Evolutionary conservation across 2,888 invertebrate genomes (phyloP).

Genomic region (Phrixothrix hirtus): DNA sequence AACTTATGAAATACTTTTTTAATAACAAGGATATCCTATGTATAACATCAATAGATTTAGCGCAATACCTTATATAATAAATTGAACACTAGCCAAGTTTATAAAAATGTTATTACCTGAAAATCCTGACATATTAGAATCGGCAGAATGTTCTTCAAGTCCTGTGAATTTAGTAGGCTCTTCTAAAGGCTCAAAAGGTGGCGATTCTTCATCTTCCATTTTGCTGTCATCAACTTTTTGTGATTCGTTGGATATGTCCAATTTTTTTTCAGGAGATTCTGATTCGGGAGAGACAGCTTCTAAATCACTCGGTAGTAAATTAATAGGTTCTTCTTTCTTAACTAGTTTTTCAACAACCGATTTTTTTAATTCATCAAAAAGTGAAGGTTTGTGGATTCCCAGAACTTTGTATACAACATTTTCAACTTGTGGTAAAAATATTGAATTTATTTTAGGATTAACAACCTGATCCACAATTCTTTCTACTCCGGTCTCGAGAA

Average conservation of each 20-base stretch:
- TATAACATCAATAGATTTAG: too few species aligned
- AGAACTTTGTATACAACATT: conserved; percentile 86
- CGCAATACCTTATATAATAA: too few species aligned
- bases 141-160: conserved; percentile 61
- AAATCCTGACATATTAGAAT: conserved; percentile 64
- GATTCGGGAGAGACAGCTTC: conserved; percentile 84
- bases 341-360: too few species aligned
- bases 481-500: conserved; percentile 88
- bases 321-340: conserved; percentile 52
- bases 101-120: too few species aligned
- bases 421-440: conserved; percentile 89
- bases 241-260: conserved; percentile 44
- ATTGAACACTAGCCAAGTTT: too few species aligned
- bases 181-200: conserved; percentile 67
- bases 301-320: conserved; percentile 73
- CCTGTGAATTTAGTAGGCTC: conserved; percentile 47
- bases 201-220: conserved; percentile 67
- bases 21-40: too few species aligned
- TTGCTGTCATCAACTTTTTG: conserved; percentile 57
- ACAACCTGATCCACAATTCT: conserved; percentile 95
- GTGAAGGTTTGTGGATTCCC: conserved; percentile 73
- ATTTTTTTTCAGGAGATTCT: conserved; percentile 57
- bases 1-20: too few species aligned
- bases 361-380: conserved; percentile 18
- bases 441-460: conserved; percentile 85